Base-by-base conservation (phyloP, 2,888 invertebrate genomes). In the Sarcophaga carnaria region DNA sequence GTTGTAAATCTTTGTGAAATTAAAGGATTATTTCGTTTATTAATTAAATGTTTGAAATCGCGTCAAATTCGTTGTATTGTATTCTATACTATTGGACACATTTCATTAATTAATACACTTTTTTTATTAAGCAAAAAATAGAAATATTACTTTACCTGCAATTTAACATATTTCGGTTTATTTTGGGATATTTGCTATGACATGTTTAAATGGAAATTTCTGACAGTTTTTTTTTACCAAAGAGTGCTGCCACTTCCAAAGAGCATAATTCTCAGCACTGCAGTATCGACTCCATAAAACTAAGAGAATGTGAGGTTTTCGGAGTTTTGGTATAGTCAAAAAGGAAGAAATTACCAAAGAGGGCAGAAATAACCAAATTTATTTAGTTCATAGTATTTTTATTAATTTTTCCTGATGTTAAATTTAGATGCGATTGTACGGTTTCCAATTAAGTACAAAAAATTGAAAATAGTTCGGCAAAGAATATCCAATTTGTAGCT, bases 121-220 rank as follows among this genome's bases (percentile, higher is more conserved):
- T 8, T 37, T 37, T 37, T 37, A 37, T 37, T 37, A 10, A 37
- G 78, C 63, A 86, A 78, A 88, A 88, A 85, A 85, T 86, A 88
- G 79, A 69, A 71, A 82, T 80, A 79, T 78, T 64, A 71, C 67
- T 88, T 87, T 85, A 88, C 86, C 88, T 88, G 88, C 67, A 83
- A 71, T 74, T 82, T 79, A 49, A 22, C 25, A 69, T 78, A 78
- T 71, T 84, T 71, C 45, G 70, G 69, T 83, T 88, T 88, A 87
- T 88, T 88, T 79, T 86, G 86, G 87, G 88, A 81, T 10, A 74
- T 74, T 83, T 82, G 45, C 22, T 54, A 62, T 78, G 87, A 78
- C 84, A 88, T 47, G 25, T n/a, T 10, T 14, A 20, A 59, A 10
- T 80, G 81, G 75, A 74, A 71, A 84, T 84, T 86, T 75, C 25